A percentile compares a stretch with the other conserved stretches of the same genome.
phyloP scores from a whole-genome alignment of 2,888 invertebrate genomes.

The Stenichneumon culpator region DNA sequence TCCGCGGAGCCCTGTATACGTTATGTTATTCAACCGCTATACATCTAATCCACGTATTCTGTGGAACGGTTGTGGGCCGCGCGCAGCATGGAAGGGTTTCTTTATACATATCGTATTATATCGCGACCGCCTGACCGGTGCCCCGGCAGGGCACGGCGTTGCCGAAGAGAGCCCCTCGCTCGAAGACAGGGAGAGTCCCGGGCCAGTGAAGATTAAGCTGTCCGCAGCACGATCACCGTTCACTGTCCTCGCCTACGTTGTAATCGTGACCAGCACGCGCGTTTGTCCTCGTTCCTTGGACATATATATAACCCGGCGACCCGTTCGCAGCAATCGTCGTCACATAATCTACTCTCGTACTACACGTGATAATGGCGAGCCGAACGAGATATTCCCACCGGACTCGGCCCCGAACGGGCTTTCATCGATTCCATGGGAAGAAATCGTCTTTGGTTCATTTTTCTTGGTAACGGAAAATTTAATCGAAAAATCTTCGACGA shows the following conservation, averaged over 20 bases:
- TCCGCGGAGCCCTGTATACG: not conserved
- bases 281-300: conserved; percentile 10
- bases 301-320: not conserved
- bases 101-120: conserved; percentile 32
- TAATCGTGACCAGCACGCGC: conserved; percentile 33
- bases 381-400: not conserved
- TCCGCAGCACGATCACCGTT: conserved; percentile 49
- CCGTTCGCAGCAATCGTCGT: conserved; percentile 20
- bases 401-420: not conserved
- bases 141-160: not conserved
- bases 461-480: no score
- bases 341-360: conserved; percentile 21
- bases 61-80: not conserved
- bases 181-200: conserved; percentile 17
- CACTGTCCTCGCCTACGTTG: conserved; percentile 7
- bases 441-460: not conserved
- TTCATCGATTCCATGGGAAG: not conserved
- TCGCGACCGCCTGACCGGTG: conserved; percentile 31
- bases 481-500: no score
- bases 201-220: conserved; percentile 54
- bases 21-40: not conserved
- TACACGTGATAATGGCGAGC: not conserved
- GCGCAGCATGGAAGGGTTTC: conserved; percentile 33
- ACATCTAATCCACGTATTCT: not conserved
- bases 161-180: conserved; percentile 17